Evolutionary conservation across 2,113 vertebrate species (phyloP), one percentile per base, ranked within the genome.

Genomic region (Paraplagusia blochii): DNA sequence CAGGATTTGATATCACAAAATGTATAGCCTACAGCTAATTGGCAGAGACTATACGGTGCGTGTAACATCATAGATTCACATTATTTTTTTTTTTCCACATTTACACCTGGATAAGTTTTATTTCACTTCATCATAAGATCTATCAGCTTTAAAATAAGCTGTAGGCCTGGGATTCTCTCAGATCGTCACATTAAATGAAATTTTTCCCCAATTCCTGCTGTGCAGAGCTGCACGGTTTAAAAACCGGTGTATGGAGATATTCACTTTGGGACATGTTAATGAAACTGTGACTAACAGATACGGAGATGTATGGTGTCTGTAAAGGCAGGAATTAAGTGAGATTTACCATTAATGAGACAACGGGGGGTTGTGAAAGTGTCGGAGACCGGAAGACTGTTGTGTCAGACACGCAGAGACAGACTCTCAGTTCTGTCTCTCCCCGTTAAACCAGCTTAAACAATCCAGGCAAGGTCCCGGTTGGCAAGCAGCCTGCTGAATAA

Each of bases 321-420:
- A 58, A 67, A 74, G 44, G 48, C 47, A 62, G 18, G 62, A 77
- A 59, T 67, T 69, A 69, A 71, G 46, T 62, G 58, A 39, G 46
- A 78, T 76, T 72, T 76, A 64, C 58, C 10, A 44, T 69, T 68
- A 74, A 79, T 66, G 66, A 80, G 55, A 17, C 63, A 47, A 52
- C 38, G 14, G 48, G 57, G 58, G 22, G 57, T 44, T 50, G 40
- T 66, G 66, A 61, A 66, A 69, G 58, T 29, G 48, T 48, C 39
- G 16, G 56, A 53, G 66, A 60, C 35, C 8, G 13, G 59, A 50
- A 57, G 55, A 57, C 64, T 50, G 22, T 29, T 63, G 36, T 52
- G 13, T 62, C 50, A 58, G 58, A 29, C 34, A 72, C 4, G 12
- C 4, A 10, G 33, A 66, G 62, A 65, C 58, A 66, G 77, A 59